These are phyloP conservation scores for Drosophila repleta DNA, from an alignment of 1,140 invertebrate species.

Conservation along the genomic window DNA sequence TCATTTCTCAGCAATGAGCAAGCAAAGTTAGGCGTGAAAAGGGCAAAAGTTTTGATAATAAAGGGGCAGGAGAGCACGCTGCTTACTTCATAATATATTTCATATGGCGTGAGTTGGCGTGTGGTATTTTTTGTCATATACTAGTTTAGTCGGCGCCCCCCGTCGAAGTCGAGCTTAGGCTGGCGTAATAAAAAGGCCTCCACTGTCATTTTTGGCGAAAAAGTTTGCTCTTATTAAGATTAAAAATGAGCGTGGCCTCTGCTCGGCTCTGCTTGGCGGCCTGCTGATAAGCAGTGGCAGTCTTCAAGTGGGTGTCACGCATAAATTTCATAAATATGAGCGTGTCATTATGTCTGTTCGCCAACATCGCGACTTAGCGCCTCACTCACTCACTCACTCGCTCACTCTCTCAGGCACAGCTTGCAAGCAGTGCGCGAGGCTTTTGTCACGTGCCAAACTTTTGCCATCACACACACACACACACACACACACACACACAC, in stretches of 20 bases:
- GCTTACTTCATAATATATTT: too few relatives aligned
- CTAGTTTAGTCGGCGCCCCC: conserved; percentile 25
- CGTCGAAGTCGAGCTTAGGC: not conserved
- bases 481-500: conserved; percentile 11
- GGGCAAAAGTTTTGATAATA: conserved; percentile 58
- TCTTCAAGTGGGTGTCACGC: conserved; percentile 77
- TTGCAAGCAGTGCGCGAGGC: conserved; percentile 22
- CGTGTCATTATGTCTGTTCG: conserved; percentile 75
- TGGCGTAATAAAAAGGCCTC: conserved; percentile 63
- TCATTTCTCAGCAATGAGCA: conserved; percentile 39
- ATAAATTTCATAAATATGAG: conserved; percentile 83
- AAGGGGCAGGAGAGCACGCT: too few relatives aligned
- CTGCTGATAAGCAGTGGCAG: conserved; percentile 68
- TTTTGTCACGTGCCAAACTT: conserved; percentile 78
- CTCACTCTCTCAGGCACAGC: not conserved
- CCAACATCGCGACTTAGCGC: conserved; percentile 55
- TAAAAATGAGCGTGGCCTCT: conserved; percentile 69
- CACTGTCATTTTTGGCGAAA: conserved; percentile 40
- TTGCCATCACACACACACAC: conserved; percentile 38
- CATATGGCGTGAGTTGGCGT: conserved; percentile 18
- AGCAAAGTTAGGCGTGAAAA: conserved; percentile 44
- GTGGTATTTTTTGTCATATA: conserved; percentile 48
- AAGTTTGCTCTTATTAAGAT: conserved; percentile 77
- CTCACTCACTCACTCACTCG: conserved; percentile 22
- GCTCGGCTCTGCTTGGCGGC: conserved; percentile 47